These are phyloP conservation scores for Meteorus colon DNA, from an alignment of 2,888 invertebrate genomes.

Conservation along the genomic window DNA sequence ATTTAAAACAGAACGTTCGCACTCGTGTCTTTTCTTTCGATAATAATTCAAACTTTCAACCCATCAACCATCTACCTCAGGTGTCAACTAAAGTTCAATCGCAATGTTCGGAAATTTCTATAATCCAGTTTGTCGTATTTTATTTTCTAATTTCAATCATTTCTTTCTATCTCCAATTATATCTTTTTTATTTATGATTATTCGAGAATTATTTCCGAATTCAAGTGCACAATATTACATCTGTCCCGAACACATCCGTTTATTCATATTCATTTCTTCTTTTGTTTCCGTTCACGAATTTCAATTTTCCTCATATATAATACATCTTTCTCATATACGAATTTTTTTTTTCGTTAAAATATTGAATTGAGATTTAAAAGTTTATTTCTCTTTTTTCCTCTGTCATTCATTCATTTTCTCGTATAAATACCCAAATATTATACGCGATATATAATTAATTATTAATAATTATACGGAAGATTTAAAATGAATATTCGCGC, in stretches of 20 bases:
- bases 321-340: not conserved
- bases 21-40: not conserved
- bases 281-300: not conserved
- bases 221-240: not conserved
- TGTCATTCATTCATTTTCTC: not conserved
- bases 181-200: no score
- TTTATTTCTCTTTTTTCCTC: not conserved
- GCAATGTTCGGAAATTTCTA: not conserved
- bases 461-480: conserved; percentile 9
- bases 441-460: not conserved
- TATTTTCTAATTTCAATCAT: not conserved
- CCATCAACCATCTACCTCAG: conserved; percentile 7
- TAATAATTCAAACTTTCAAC: not conserved
- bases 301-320: not conserved
- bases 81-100: conserved; percentile 17
- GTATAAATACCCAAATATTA: not conserved
- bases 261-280: not conserved
- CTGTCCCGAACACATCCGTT: not conserved
- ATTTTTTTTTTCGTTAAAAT: not conserved
- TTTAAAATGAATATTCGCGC: conserved; percentile 39
- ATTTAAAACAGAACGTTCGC: not conserved
- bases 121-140: conserved; percentile 4
- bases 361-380: not conserved
- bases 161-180: no score
- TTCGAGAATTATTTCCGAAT: not conserved